These are phyloP conservation scores for Oligia latruncula DNA, from an alignment of 2,888 invertebrate species.

Conservation along the genomic window DNA sequence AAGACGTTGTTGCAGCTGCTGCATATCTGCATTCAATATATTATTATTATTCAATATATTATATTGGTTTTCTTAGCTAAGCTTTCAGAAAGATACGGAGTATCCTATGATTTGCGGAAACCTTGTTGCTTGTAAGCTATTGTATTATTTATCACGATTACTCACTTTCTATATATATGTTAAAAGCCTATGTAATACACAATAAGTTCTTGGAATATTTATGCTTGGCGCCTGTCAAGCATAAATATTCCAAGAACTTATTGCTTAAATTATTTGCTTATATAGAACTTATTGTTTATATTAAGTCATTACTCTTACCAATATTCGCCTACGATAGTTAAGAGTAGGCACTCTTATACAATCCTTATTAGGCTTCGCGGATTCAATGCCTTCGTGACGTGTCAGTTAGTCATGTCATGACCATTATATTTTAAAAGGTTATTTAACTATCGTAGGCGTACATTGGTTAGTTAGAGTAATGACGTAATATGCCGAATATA, in stretches of 20 bases:
- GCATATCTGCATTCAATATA: not conserved
- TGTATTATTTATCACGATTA: constrained; percentile 22
- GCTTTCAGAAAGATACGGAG: not conserved
- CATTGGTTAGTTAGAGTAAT: constrained; percentile 21
- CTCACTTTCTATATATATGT: constrained; percentile 16
- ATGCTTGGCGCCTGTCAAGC: constrained; percentile 52
- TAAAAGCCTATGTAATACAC: constrained; percentile 18
- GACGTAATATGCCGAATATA: constrained; percentile 49
- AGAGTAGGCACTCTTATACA: constrained; percentile 41
- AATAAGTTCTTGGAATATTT: constrained; percentile 31
- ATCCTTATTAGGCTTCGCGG: constrained; percentile 61
- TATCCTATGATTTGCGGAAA: not conserved
- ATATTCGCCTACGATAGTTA: too few species aligned
- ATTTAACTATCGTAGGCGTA: constrained; percentile 43
- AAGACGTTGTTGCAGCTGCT: not conserved
- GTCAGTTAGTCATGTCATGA: constrained; percentile 67
- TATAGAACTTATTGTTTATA: too few species aligned
- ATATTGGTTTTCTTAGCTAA: not conserved
- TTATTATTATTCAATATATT: not conserved
- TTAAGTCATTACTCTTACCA: too few species aligned
- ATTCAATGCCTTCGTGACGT: constrained; percentile 57
- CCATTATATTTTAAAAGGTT: constrained; percentile 56
- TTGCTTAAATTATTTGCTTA: too few species aligned
- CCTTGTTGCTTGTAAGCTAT: not conserved
- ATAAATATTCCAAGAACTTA: too few species aligned